Evolutionary conservation across 2,888 invertebrate genomes (phyloP), one percentile per base, ranked within the genome.

Genomic region (Amphipyra berbera): DNA sequence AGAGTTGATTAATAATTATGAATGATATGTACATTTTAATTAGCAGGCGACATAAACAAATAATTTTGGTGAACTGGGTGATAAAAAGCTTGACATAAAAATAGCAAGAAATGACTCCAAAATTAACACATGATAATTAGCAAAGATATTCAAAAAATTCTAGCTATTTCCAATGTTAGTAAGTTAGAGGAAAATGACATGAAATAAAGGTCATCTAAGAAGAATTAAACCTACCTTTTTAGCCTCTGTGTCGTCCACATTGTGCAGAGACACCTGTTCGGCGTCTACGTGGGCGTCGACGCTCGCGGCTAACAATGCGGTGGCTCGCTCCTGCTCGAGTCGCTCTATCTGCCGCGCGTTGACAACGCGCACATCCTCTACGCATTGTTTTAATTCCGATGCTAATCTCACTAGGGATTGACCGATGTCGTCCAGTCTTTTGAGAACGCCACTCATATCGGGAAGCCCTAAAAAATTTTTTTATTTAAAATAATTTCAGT

Each of bases 341-440:
- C 96, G 93, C 67, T 97, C 97, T 41, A 96, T 85, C 84, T 97
- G 97, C 64, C 96, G 95, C 62, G 95, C 95, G 78, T 96, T 96
- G 27, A 96, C 94, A 44, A 96, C 95, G 70, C 96, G 96, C n/a
- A 97, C 95, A 61, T 98, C 97, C 53, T 97, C 97, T 10, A 97
- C 94, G 60, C 96, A 96, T 82, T 96, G 96, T 78, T 96, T 96
- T 83, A 97, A 96, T 79, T 97, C 97, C 48, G 95, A 95, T 3
- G 96, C 96, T 33, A 97, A 91, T 71, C 97, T 96, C 6, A 96
- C 92, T 84, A 97, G 95, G 78, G 96, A 96, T 76, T 95, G 95
- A 0, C 97, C 96, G 74, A 97, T 95, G 73, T 97, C 96, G 76
- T 97, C 97, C 44, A 98, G 91, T 42, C 96, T 95, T 85, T 96